Evolutionary conservation across 2,888 invertebrate species (phyloP).

Genomic region (Drosophila siamana): DNA sequence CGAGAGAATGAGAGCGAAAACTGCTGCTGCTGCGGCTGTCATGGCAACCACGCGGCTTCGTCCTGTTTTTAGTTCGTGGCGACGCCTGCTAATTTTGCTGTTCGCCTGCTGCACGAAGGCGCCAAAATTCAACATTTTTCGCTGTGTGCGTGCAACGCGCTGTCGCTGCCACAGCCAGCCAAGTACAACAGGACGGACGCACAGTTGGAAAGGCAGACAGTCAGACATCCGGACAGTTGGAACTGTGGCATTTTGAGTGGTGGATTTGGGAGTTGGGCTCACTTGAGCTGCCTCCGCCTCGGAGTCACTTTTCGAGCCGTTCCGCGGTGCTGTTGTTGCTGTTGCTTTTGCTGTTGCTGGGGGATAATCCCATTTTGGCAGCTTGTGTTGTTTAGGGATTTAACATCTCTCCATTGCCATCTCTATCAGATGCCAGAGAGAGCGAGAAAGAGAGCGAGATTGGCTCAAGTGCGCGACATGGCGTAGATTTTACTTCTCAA

Average conservation of each 20-base stretch:
- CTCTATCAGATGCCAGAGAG: conserved; percentile 17
- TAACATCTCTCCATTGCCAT: conserved; percentile 15
- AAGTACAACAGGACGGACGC: neutral
- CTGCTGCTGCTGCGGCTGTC: conserved; percentile 41
- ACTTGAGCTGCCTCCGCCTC: conserved; percentile 38
- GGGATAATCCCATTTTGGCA: conserved; percentile 58
- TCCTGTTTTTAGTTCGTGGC: conserved; percentile 1
- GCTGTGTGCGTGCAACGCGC: conserved; percentile 69
- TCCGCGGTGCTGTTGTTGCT: too few relatives aligned
- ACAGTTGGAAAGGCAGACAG: neutral
- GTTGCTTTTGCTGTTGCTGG: conserved; percentile 7
- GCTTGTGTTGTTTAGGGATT: conserved; percentile 32
- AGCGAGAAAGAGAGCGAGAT: conserved; percentile 57
- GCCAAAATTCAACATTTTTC: conserved; percentile 84
- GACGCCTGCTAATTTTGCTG: conserved; percentile 54
- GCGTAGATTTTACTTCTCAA: conserved; percentile 84
- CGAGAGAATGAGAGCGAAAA: conserved; percentile 5
- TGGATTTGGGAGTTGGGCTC: conserved; percentile 54
- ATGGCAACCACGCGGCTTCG: conserved; percentile 23
- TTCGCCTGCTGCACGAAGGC: conserved; percentile 82
- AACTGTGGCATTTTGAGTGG: conserved; percentile 31
- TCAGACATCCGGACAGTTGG: neutral
- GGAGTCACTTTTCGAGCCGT: conserved; percentile 38
- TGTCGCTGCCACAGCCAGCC: conserved; percentile 17
- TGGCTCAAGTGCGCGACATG: conserved; percentile 75